Base-by-base conservation (phyloP, 2,113 vertebrate species). In the Elaphurus davidianus region DNA sequence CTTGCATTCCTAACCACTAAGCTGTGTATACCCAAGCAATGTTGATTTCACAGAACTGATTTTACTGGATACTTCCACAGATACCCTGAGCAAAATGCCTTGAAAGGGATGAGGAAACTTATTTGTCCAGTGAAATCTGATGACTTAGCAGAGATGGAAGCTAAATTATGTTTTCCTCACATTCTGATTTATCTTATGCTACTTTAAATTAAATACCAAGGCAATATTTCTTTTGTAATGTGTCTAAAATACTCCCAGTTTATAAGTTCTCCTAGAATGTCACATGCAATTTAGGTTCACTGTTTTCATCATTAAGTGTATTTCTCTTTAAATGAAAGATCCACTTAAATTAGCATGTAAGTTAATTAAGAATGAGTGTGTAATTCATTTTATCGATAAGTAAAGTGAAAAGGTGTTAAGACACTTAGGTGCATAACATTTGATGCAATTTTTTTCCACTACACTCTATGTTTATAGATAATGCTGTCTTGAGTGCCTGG, bases 261-360 rank as follows among this genome's bases (percentile, higher is more conserved):
- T 76, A 17, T 57, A 64, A 55, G 8, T 93, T 96, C 78, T 90
- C 30, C 83, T 13, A 47, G 64, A 94, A 57, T 62, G 30, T 71
- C 55, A 74, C 19, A 13, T 57, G 43, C 62, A 62, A 62, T 79
- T 96, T 87, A 84, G 21, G 8, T 60, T 93, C n/a, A 2, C 62
- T 84, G 25, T 96, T 93, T 93, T 95, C 64, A 84, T 96, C 86
- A 92, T 45, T 81, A 55, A 81, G 50, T 88, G 89, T 62, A 62
- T 90, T 95, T 96, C 71, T 40, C 57, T 87, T 97, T 71, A 85
- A 93, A 62, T n/a, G 43, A 67, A 93, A 60, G 30, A 84, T 79
- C 81, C 25, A 7, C 79, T 83, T 85, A 47, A 50, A 92, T 92
- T 85, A 76, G 59, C 64, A 91, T 54, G 15, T 55, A 90, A 59